phyloP scores from a whole-genome alignment of 2,888 invertebrate species.

The Campoletis raptor region DNA sequence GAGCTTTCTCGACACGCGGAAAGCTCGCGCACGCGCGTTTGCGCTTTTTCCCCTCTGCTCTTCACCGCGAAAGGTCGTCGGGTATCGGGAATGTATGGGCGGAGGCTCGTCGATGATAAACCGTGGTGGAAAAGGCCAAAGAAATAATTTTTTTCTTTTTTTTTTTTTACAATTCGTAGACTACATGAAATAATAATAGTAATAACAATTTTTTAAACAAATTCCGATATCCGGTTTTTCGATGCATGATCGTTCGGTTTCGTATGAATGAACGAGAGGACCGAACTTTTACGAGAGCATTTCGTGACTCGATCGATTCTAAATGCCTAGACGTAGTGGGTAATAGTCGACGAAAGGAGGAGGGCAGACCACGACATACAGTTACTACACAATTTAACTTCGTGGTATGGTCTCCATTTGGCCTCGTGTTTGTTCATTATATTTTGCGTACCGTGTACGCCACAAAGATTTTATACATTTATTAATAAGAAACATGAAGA shows the following conservation, averaged over 20 bases:
- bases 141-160: not conserved
- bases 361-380: constrained; percentile 37
- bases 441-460: constrained; percentile 82
- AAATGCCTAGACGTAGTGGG: constrained; percentile 52
- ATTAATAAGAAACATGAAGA: constrained; percentile 69
- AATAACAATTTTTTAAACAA: constrained; percentile 9
- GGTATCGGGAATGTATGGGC: constrained; percentile 14
- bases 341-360: constrained; percentile 56
- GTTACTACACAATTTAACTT: constrained; percentile 12
- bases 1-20: constrained; percentile 51
- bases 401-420: constrained; percentile 18
- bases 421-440: constrained; percentile 38
- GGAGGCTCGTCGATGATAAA: constrained; percentile 43
- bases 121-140: not conserved
- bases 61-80: constrained; percentile 45
- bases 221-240: constrained; percentile 46
- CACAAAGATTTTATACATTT: constrained; percentile 77
- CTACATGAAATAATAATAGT: constrained; percentile 5
- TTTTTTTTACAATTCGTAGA: not conserved
- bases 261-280: constrained; percentile 33
- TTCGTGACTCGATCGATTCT: constrained; percentile 58
- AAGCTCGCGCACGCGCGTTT: constrained; percentile 65
- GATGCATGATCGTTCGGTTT: constrained; percentile 22
- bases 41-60: constrained; percentile 17
- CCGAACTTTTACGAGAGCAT: constrained; percentile 21